Base-by-base conservation (phyloP, 2,888 invertebrate species). In the Reticulitermes lucifugus region DNA sequence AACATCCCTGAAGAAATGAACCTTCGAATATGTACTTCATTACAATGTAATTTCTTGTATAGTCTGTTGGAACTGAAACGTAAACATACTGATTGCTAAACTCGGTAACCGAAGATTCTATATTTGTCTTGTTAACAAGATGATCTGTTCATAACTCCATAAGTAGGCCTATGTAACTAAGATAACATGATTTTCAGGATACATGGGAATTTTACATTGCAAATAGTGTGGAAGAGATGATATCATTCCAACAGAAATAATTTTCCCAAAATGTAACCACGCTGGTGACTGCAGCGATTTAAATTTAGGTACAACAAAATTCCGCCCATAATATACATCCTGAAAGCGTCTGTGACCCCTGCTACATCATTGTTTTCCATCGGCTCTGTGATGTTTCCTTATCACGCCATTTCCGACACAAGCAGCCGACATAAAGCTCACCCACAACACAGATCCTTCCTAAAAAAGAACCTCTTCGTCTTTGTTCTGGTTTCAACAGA, bases 391-490 rank as follows among this genome's bases (percentile, higher is more conserved):
- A 77, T 77, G 77, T 77, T 77, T 77, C 46, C 22, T 51, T 77
- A 77, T 77, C 77, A 77, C 46, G 77, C 43, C 41, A 73, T 73
- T 73, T 73, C 73, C 73, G 73, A 73, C 73, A 65, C 55, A 12
- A 65, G 73, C 9, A 21, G 77, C 43, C 43, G 21, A 73, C 41
- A 41, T 41, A 73, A 73, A 73, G 73, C 41, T 41, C 22, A 41
- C 18, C 5, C 73, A 41, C 73, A 29, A 21, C 9, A 65, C 65
- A 65, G 65, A 4, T 35, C 35, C 35, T 35, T 35, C 35, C 35
- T 65, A n/a, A 5, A n/a, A 9, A 4, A 35, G 10, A 3, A 5
- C 25, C 65, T 6, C 25, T 5, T 6, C 73, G 41, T 77, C 77
- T 51, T 77, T 77, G 77, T 77, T 46, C 77, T 77, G 43, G 12